Evolutionary conservation across 2,888 invertebrate species (phyloP), one percentile per base, ranked within the genome.

Genomic region (Leptopilina drosophilae): DNA sequence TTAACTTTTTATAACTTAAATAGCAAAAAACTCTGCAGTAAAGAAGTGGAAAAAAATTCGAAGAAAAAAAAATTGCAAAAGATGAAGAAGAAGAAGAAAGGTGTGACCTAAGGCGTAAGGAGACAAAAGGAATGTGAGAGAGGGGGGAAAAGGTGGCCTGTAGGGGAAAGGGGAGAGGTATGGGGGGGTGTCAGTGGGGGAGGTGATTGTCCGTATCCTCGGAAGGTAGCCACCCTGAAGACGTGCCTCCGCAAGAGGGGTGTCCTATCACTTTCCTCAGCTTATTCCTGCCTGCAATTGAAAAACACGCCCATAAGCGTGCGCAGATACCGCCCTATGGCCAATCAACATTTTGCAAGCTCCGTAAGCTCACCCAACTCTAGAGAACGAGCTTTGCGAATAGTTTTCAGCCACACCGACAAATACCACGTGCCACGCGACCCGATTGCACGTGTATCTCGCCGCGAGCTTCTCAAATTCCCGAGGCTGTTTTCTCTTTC

Each of bases 401-500:
- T 84, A 85, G 87, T 86, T 85, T 87, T 88, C 87, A 87, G 86
- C 87, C 83, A 82, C 87, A 82, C 84, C 83, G 88, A 85, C 89
- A 90, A 91, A 90, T 91, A 89, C 91, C 91, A 90, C 91, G 91
- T 91, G 91, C 89, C 88, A 87, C 88, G 90, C 90, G 90, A 85
- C 86, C 89, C 89, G 87, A 87, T 86, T 88, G 90, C 91, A 90
- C 91, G 91, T 91, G 91, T 87, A 83, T 82, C 82, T 85, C 85
- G 84, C 86, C 84, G 88, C 85, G 87, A 84, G 82, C 83, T 8
- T 42, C 42, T 42, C 42, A 42, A 42, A 42, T 42, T 42, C 42
- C 8, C 42, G 33, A 33, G 33, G 33, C 33, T 4, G 1, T 33
- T 33, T 33, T 42, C 42, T 42, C 42, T 42, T 8, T 42, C 20